These are phyloP conservation scores for Leucozona laternaria DNA, from an alignment of 2,888 invertebrate genomes.

Conservation along the genomic window DNA sequence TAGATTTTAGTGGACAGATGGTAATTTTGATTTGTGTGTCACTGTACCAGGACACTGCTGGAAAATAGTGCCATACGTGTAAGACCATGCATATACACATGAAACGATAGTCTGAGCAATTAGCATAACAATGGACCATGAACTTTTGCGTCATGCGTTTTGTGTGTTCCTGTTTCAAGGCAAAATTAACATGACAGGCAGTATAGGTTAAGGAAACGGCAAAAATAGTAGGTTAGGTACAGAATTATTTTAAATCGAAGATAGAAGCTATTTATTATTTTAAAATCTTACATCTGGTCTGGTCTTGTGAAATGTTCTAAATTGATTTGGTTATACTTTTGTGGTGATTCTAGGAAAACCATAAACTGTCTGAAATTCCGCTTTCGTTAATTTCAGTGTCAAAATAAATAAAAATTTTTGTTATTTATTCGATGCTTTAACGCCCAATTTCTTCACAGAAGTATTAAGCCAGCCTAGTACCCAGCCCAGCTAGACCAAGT, in stretches of 20 bases:
- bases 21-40: conserved; percentile 75
- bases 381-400: too few species aligned
- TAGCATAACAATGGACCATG: conserved; percentile 68
- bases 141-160: conserved; percentile 24
- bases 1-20: conserved; percentile 71
- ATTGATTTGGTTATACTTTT: not conserved
- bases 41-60: conserved; percentile 56
- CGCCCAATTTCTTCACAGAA: too few species aligned
- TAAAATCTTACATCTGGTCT: not conserved
- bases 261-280: not conserved
- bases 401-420: too few species aligned
- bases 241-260: not conserved
- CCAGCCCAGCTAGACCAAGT: too few species aligned
- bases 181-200: conserved; percentile 11
- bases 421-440: too few species aligned
- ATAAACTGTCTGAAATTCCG: too few species aligned
- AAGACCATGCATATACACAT: not conserved
- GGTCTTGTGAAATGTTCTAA: not conserved
- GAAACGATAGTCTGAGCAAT: conserved; percentile 60
- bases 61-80: conserved; percentile 44
- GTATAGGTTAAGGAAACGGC: conserved; percentile 5
- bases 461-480: too few species aligned
- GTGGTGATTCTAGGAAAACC: not conserved
- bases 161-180: conserved; percentile 2
- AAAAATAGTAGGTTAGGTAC: not conserved